Evolutionary conservation across 2,113 vertebrate species (phyloP).

Genomic region (Gymnarchus niloticus): DNA sequence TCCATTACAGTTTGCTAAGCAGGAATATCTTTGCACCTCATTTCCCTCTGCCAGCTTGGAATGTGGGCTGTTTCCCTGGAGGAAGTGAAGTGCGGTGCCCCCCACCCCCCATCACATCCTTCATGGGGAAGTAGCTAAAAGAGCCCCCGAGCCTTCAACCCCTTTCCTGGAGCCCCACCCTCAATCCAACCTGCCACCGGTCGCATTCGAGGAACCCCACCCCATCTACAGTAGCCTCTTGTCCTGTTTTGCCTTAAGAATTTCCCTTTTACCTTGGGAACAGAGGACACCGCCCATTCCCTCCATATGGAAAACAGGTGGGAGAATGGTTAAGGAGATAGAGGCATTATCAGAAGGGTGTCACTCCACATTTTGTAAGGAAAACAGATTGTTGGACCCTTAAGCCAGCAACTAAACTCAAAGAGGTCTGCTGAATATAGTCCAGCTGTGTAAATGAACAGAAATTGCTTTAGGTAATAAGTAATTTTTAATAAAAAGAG

Average conservation of each 20-base stretch:
- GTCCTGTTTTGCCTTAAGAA: slow-evolving; percentile 18
- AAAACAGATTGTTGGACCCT: not conserved
- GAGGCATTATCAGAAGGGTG: not conserved
- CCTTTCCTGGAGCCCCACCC: slow-evolving; percentile 47
- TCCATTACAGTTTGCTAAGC: slow-evolving; percentile 30
- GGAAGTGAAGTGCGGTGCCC: slow-evolving; percentile 35
- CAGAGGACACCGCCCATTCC: not conserved
- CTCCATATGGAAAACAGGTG: not conserved
- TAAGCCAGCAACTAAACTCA: not conserved
- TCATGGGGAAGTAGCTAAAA: slow-evolving; percentile 39
- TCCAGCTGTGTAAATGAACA: slow-evolving; percentile 7
- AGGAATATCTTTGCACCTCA: slow-evolving; percentile 50
- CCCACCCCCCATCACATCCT: not conserved
- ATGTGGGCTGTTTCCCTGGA: slow-evolving; percentile 61
- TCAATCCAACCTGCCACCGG: slow-evolving; percentile 28
- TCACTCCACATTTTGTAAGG: not conserved
- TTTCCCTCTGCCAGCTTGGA: slow-evolving; percentile 57
- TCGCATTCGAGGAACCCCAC: slow-evolving; percentile 7
- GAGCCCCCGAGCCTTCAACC: slow-evolving; percentile 42
- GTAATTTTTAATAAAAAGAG: no score
- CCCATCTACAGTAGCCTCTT: slow-evolving; percentile 32
- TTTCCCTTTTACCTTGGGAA: slow-evolving; percentile 8
- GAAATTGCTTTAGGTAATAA: no score
- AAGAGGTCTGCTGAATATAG: not conserved
- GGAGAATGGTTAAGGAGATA: not conserved